Evolutionary conservation across 2,888 invertebrate genomes (phyloP), one percentile per base, ranked within the genome.

Genomic region (Drosophila mayaguana): DNA sequence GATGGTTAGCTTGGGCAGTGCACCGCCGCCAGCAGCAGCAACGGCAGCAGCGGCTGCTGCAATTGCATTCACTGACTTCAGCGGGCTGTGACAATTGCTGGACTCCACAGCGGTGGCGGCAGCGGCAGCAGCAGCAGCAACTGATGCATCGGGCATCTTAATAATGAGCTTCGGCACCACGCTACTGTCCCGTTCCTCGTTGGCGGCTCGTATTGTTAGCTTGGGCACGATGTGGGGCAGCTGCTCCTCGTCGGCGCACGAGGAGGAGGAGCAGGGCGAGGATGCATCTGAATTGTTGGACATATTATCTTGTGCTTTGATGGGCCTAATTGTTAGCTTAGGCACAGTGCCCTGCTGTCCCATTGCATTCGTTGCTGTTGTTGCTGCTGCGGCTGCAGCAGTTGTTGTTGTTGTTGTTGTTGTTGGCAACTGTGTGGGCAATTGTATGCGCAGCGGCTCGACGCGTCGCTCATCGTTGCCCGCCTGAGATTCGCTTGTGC

Each of bases 1-100:
- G 8, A 94, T 94, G 43, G 94, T 94, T 70, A 95, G 93, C 92
- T 94, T 95, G 84, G 95, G 94, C 88, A 94, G 90, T 83, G 94
- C 54, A n/a, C 51, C 57, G 14, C 20, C 57, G 14, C 12, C 22
- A 4, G 20, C 57, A 2, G n/a, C 50, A n/a, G 94, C 56, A 9
- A n/a, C 50, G 3, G 94, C 56, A 36, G 64, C 43, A n/a, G 14
- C 50, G 28, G 28, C 50, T 12, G 54, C 48, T 12, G 22, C 43
- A 53, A 34, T 40, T 25, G 51, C 55, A 22, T 18, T 64, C 40
- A n/a, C 53, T 36, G 25, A 40, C 28, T 38, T 61, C 45, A 56
- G 3, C 94, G 48, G 92, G 40, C 55, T 64, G 70, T 60, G 74
- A 72, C 62, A 71, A 53, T 53, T 63, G 70, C 22, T 56, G 16